Percentiles rank a stretch among this genome's conserved stretches.
phyloP scores from a whole-genome alignment of 2,113 vertebrate genomes.

The Brachyhypopomus gauderio region DNA sequence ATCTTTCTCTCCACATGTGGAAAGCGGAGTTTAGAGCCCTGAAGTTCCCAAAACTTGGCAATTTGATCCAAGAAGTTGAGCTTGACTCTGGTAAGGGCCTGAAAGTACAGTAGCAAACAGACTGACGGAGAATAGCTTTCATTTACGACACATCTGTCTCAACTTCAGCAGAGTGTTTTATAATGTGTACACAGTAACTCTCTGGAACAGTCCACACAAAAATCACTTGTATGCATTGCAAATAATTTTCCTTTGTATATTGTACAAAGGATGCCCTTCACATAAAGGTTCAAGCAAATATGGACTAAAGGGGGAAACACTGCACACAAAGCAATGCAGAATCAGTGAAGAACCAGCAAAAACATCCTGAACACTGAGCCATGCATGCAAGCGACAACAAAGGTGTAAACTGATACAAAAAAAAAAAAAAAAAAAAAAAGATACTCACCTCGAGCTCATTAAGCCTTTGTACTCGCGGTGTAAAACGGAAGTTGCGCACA shows the following conservation, averaged over 20 bases:
- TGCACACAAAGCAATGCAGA: neutral
- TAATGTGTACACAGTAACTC: too few species aligned
- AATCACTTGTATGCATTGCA: too few species aligned
- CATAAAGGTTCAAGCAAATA: neutral
- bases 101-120: neutral
- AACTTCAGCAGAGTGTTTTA: too few species aligned
- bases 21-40: conserved; percentile 92
- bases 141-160: too few species aligned
- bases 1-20: conserved; percentile 95
- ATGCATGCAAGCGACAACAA: too few species aligned
- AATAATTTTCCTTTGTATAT: too few species aligned
- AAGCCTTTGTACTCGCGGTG: conserved; percentile 91
- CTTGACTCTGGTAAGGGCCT: conserved; percentile 96
- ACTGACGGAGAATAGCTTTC: too few species aligned
- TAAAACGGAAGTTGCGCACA: conserved; percentile 94
- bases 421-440: too few species aligned
- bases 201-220: too few species aligned
- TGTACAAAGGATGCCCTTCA: too few species aligned
- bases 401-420: neutral
- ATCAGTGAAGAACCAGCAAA: neutral
- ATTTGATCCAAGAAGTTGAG: conserved; percentile 97
- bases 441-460: conserved; percentile 94
- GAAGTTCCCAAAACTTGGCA: conserved; percentile 98
- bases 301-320: too few species aligned
- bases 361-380: neutral